Evolutionary conservation across 2,797 vertebrate species (phyloP).

Genomic region (Scolopax rusticola): DNA sequence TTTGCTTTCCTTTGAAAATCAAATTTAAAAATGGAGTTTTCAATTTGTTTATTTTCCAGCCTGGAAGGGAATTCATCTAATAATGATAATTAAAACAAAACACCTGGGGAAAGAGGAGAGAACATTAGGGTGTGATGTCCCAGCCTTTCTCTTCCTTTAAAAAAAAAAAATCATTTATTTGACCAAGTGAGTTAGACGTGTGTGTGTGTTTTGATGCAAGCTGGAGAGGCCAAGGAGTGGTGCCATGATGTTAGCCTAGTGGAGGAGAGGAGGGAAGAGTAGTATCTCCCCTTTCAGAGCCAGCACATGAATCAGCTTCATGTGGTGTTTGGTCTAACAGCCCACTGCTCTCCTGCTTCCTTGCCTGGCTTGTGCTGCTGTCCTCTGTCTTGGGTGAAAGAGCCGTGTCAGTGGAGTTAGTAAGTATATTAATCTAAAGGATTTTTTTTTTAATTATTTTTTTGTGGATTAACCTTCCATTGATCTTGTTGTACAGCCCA

Average conservation of each 20-base stretch:
- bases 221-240: neutral
- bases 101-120: neutral
- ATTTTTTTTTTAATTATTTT: neutral
- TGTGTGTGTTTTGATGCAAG: neutral
- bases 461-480: neutral
- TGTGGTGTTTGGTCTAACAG: neutral
- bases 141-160: neutral
- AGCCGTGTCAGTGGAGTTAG: neutral
- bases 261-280: neutral
- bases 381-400: neutral
- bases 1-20: constrained; percentile 26
- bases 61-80: neutral
- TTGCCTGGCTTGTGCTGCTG: neutral
- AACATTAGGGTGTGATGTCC: neutral
- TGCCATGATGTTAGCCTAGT: neutral
- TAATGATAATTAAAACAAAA: neutral
- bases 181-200: neutral
- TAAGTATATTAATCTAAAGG: neutral
- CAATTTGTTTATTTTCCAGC: neutral
- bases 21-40: neutral
- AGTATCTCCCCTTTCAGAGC: accelerated
- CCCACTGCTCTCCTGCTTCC: neutral
- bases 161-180: neutral
- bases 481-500: neutral
- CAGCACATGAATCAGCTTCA: accelerated